Evolutionary conservation across 2,888 invertebrate species (phyloP), one percentile per base, ranked within the genome.

Genomic region (Polia nebulosa): DNA sequence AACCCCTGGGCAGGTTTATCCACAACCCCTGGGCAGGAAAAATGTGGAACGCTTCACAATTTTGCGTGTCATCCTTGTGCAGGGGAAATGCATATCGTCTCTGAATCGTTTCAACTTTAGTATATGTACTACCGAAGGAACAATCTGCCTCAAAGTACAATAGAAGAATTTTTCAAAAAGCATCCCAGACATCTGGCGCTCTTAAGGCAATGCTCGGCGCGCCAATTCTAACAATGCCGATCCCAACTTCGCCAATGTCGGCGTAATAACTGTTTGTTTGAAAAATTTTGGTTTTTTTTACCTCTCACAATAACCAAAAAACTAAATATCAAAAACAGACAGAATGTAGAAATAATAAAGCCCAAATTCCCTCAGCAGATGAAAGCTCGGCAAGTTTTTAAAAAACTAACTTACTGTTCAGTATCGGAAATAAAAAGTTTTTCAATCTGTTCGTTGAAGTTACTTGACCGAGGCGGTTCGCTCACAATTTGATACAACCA

Each of bases 371-470:
- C 34, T 51, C 27, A 61, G 55, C 79, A 67, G 45, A 75, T 61
- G 34, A 27, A n/a, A 32, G 22, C 9, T 6, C 17, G 32, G 15
- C 15, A 82, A 61, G 55, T 69, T 76, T 52, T 62, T 32, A 25
- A 29, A 58, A 67, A 71, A 69, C 67, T 32, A 68, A 75, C 75
- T 72, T 70, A 64, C 70, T 60, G 72, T 65, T 66, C 70, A 61
- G 67, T 85, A 84, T 80, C 69, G 80, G 82, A 78, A 81, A 75
- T 82, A 79, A 79, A 84, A 85, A 85, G 78, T 85, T 85, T 84
- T 85, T 84, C 85, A 85, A 85, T 85, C 82, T 78, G 67, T 68
- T 67, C 69, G 53, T 32, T 62, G 34, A 76, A 81, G 78, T 67
- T 59, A 78, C 75, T 83, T 83, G 82, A 85, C 76, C 76, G 81